phyloP scores from a whole-genome alignment of 2,888 invertebrate species.

The Alloplasta piceator region DNA sequence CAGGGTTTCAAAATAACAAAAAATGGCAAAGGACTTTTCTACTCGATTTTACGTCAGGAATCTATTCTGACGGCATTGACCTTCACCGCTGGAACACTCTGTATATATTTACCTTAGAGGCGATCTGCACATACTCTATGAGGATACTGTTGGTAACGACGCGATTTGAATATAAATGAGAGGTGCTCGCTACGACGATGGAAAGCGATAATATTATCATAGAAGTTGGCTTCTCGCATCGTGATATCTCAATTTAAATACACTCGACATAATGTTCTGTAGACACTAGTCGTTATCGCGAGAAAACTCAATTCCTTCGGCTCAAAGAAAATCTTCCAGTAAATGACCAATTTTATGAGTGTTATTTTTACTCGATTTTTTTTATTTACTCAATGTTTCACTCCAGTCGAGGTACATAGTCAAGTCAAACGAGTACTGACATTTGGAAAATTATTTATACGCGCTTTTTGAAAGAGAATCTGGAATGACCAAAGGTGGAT shows the following conservation, averaged over 20 bases:
- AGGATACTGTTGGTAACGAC: constrained; percentile 38
- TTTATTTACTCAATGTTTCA: no score
- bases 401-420: no score
- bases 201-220: constrained; percentile 54
- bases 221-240: constrained; percentile 29
- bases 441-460: neutral
- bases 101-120: no score
- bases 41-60: neutral
- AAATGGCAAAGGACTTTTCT: no score
- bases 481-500: no score
- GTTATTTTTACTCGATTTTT: neutral
- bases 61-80: no score
- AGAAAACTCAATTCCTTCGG: neutral
- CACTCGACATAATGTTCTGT: constrained; percentile 24
- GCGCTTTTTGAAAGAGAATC: no score
- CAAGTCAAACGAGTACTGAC: no score
- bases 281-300: neutral
- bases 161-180: constrained; percentile 60
- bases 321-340: no score
- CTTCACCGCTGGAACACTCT: no score
- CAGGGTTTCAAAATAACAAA: no score
- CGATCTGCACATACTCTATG: constrained; percentile 21
- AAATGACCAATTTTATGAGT: neutral
- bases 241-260: constrained; percentile 58
- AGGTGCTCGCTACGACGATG: constrained; percentile 26